Base-by-base conservation (phyloP, 1,140 invertebrate species). In the Cryptotermes secundus region DNA sequence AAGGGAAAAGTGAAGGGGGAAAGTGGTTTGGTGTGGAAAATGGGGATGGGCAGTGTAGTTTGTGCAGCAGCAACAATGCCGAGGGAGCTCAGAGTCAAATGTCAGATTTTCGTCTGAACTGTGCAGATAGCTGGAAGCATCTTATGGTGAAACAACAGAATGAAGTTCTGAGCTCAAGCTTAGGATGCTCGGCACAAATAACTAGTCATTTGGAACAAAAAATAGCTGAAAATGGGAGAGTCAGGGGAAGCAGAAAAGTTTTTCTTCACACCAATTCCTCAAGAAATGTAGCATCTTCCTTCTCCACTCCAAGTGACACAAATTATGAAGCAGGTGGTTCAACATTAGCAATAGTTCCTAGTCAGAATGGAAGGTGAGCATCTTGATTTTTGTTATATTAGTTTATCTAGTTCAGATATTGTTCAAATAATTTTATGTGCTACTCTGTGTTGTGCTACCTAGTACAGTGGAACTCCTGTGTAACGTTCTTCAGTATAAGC, bases 121-220 rank as follows among this genome's bases (percentile, higher is more conserved):
- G 85, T 65, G 79, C 86, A 34, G 36, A 81, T 38, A 86, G 86
- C 49, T 86, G 86, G 86, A 83, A 85, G 26, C 79, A 80, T 42
- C 80, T 85, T 24, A 59, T 82, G 81, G 10, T 34, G 42, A 59
- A 59, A 19, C n/a, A 59, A 26, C 35, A 26, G 38, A 34, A 34
- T 6, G 14, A 38, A 31, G 9, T n/a, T 26, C 59, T 10, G n/a
- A 3, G 31, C 9, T 31, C n/a, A 31, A 16, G 59, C 31, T 31
- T 16, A n/a, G 59, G 31, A 72, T 31, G 59, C 31, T 4, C 26
- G 14, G 31, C 59, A 31, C 26, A 26, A 72, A 16, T 72, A n/a
- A n/a, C 26, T 72, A 72, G 59, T 72, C 59, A n/a, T 72, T 26
- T 31, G 26, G 59, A n/a, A 31, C 59, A 31, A 14, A 72, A 72